These are phyloP conservation scores for Oncopodura yosiiana DNA, from an alignment of 1,140 invertebrate species.

Conservation along the genomic window DNA sequence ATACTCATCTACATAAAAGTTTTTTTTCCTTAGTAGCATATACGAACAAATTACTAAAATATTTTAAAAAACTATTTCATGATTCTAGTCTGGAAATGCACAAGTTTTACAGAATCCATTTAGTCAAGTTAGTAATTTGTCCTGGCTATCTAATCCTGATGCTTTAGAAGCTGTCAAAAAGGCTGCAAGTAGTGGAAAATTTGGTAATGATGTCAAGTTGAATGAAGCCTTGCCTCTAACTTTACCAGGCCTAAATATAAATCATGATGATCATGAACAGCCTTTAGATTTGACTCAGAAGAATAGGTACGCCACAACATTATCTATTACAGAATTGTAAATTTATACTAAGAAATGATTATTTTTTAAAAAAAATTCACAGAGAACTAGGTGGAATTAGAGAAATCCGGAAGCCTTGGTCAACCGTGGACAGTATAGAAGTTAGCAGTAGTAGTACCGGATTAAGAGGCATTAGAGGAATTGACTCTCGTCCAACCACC, in stretches of 20 bases:
- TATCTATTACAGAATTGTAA: too few relatives aligned
- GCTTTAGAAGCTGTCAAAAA: constrained; percentile 11
- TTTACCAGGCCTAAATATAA: not conserved
- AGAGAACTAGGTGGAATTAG: not conserved
- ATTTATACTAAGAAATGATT: not conserved
- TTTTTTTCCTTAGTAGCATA: too few relatives aligned
- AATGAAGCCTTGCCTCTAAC: constrained; percentile 12
- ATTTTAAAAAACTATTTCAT: constrained; percentile 1
- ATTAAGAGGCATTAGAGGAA: not conserved
- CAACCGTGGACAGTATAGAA: constrained; percentile 6
- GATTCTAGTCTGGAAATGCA: constrained; percentile 2
- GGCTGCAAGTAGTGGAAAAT: not conserved
- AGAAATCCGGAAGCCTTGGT: constrained; percentile 1
- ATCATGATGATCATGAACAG: constrained; percentile 16
- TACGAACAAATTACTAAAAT: too few relatives aligned
- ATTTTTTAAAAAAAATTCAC: not conserved
- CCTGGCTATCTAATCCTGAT: constrained; percentile 4
- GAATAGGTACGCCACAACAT: constrained; percentile 8
- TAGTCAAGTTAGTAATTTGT: constrained; percentile 16
- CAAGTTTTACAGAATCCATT: constrained; percentile 18
- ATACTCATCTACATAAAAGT: not conserved
- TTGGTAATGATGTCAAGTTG: not conserved
- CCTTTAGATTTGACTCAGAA: constrained; percentile 26
- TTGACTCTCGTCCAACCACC: not conserved
- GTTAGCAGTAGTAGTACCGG: constrained; percentile 19